Evolutionary conservation across 1,140 invertebrate species (phyloP).

Genomic region (Drosophila subobscura): DNA sequence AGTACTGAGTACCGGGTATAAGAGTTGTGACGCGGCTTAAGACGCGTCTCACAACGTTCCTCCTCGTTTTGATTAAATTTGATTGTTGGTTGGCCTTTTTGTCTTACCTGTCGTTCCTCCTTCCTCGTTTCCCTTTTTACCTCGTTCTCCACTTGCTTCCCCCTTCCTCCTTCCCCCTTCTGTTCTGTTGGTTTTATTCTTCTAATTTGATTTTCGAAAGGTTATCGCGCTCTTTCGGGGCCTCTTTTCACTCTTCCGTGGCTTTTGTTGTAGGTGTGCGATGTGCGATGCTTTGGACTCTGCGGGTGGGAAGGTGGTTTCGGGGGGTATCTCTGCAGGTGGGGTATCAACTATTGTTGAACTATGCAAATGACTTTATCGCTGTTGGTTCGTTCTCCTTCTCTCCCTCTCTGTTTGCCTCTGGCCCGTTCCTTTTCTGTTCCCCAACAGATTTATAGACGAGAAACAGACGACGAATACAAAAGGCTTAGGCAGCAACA

Average conservation of each 20-base stretch:
- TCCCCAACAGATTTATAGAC: constrained; percentile 60
- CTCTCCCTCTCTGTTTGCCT: constrained; percentile 7
- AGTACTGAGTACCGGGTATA: no score
- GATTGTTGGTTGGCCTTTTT: constrained; percentile 38
- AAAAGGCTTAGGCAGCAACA: constrained; percentile 4
- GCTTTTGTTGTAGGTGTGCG: constrained; percentile 39
- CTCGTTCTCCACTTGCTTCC: constrained; percentile 19
- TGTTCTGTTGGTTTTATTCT: constrained; percentile 34
- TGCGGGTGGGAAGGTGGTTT: no score
- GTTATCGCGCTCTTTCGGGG: constrained; percentile 55
- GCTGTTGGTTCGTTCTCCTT: constrained; percentile 15
- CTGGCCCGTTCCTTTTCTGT: constrained; percentile 28
- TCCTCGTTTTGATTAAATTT: constrained; percentile 55
- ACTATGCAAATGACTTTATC: constrained; percentile 82
- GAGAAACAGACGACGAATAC: constrained; percentile 14
- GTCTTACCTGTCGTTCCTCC: constrained; percentile 11
- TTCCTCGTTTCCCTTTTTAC: constrained; percentile 24
- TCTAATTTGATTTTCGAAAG: constrained; percentile 78
- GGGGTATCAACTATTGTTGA: constrained; percentile 28
- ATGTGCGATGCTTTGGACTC: constrained; percentile 4
- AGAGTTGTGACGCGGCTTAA: no score
- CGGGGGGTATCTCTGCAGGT: constrained; percentile 44
- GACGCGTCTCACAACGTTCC: no score
- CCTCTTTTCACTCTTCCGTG: constrained; percentile 15
- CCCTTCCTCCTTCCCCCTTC: constrained; percentile 9